These are phyloP conservation scores for Asteroscopus sphinx DNA, from an alignment of 2,888 invertebrate species.

Conservation along the genomic window DNA sequence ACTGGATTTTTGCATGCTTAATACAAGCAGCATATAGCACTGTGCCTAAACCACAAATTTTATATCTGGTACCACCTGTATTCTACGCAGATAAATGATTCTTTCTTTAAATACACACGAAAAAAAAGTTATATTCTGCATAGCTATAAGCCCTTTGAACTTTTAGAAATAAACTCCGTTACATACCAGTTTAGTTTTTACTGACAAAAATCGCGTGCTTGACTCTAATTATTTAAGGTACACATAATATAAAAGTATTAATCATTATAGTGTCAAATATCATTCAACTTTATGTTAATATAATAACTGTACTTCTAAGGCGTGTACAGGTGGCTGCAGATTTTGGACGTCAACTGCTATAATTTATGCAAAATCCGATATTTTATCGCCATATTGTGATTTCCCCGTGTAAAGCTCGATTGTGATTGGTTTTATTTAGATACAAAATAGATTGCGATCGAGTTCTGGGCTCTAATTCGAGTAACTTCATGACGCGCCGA, in stretches of 20 bases:
- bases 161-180: no score
- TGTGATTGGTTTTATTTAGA: constrained; percentile 23
- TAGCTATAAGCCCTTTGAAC: no score
- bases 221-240: constrained; percentile 8
- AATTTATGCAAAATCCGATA: constrained; percentile 43
- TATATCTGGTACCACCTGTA: no score
- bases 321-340: constrained; percentile 13
- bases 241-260: constrained; percentile 7
- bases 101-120: no score
- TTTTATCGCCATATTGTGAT: constrained; percentile 37
- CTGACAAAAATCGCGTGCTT: not conserved
- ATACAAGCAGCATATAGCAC: no score
- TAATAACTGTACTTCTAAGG: constrained; percentile 43
- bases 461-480: no score
- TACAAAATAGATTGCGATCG: no score
- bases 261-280: constrained; percentile 11
- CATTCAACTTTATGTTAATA: constrained; percentile 52
- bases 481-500: no score
- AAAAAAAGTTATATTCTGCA: no score
- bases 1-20: no score
- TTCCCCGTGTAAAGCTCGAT: constrained; percentile 15
- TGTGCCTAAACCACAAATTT: no score
- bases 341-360: constrained; percentile 4
- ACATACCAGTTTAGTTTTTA: not conserved
- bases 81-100: no score